Evolutionary conservation across 2,113 vertebrate species (phyloP).

Genomic region (Lethenteron camtschaticum): DNA sequence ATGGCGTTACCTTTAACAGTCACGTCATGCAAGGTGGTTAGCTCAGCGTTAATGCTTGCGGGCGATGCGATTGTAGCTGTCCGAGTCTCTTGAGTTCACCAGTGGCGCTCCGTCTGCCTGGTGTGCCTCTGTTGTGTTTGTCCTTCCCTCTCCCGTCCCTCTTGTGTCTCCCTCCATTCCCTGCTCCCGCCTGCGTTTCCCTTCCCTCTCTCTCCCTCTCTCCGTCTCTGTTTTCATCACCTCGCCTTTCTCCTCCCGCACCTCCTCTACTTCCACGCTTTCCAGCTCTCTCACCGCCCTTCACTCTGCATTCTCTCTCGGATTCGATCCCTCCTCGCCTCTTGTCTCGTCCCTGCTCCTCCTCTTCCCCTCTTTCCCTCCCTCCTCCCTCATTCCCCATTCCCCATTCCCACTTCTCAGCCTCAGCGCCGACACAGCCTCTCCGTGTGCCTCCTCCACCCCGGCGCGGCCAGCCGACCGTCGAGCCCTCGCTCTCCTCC

Average conservation of each 20-base stretch:
- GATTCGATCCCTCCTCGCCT: not conserved
- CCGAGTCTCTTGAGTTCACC: too few relatives aligned
- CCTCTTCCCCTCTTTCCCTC: not conserved
- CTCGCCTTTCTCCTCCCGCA: not conserved
- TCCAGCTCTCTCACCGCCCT: not conserved
- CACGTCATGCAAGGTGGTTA: too few relatives aligned
- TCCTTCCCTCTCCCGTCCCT: too few relatives aligned
- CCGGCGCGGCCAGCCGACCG: not conserved
- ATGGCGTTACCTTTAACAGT: too few relatives aligned
- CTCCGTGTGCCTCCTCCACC: conserved; percentile 1
- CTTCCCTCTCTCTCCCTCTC: not conserved
- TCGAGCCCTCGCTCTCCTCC: not conserved
- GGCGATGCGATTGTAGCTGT: too few relatives aligned
- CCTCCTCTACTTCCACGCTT: not conserved
- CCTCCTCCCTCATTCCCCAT: not conserved
- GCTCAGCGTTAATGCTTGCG: too few relatives aligned
- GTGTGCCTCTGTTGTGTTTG: too few relatives aligned
- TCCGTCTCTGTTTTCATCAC: not conserved
- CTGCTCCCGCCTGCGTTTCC: too few relatives aligned
- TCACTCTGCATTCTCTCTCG: not conserved
- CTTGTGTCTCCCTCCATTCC: too few relatives aligned
- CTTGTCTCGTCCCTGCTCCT: not conserved
- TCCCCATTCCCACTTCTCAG: not conserved
- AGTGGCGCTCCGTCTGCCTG: too few relatives aligned
- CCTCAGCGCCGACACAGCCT: conserved; percentile 1